These are phyloP conservation scores for Syngnathus rostellatus DNA, from an alignment of 2,797 vertebrate species.

Conservation along the genomic window DNA sequence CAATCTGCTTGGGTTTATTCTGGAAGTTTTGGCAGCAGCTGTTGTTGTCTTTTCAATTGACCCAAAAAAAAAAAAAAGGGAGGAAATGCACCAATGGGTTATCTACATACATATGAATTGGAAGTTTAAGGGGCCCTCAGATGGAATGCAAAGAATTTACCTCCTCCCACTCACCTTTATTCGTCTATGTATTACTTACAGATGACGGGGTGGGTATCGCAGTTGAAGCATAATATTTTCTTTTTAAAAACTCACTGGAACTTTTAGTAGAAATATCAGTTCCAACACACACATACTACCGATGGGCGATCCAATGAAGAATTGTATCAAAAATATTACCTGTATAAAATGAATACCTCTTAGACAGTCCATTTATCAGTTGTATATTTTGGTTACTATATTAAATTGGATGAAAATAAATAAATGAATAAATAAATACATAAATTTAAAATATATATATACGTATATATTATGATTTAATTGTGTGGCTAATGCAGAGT, in stretches of 20 bases:
- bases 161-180: background rate
- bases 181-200: background rate
- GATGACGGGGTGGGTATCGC: background rate
- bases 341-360: background rate
- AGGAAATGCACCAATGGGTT: background rate
- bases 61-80: background rate
- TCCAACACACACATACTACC: no score
- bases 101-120: slow-evolving; percentile 19
- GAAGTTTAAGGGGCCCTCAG: slow-evolving; percentile 19
- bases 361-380: background rate
- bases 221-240: background rate
- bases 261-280: background rate
- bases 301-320: background rate
- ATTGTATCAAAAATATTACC: background rate
- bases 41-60: background rate
- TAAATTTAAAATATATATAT: no score
- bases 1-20: slow-evolving; percentile 4
- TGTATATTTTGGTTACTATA: background rate
- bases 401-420: background rate
- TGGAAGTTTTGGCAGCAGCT: background rate
- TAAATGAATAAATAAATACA: no score
- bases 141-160: background rate
- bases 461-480: background rate
- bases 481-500: background rate
- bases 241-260: background rate